Conservation (phyloP, 2,113 vertebrate species). For the Mobula birostris region DNA sequence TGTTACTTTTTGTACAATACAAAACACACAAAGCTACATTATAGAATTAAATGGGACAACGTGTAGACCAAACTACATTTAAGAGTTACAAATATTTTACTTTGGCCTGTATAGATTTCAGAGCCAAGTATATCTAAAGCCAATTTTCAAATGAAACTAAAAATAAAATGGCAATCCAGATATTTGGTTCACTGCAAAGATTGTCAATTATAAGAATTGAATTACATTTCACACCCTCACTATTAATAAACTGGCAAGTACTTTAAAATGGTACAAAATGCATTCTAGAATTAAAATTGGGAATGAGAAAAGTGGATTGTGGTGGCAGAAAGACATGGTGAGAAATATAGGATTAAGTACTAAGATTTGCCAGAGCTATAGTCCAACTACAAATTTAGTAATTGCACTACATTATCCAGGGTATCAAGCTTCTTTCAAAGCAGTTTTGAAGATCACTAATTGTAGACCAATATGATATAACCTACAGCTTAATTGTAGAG, state of each 20-base stretch:
- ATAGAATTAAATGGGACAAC: not conserved
- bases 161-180: not conserved
- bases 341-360: too few species aligned
- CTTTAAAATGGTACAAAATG: not conserved
- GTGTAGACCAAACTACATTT: not conserved
- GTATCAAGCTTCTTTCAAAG: conserved; percentile 2
- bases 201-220: not conserved
- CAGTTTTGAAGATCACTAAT: not conserved
- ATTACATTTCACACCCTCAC: not conserved
- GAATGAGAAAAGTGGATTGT: not conserved
- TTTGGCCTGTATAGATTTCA: not conserved
- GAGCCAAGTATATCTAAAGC: not conserved
- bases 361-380: not conserved
- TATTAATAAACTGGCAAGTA: not conserved
- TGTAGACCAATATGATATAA: not conserved
- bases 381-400: not conserved
- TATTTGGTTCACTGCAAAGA: not conserved
- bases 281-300: not conserved
- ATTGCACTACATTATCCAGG: not conserved
- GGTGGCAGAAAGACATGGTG: not conserved
- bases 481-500: not conserved
- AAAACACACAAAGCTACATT: not conserved
- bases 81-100: conserved; percentile 19
- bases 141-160: not conserved
- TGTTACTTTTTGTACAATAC: not conserved